Evolutionary conservation across 2,888 invertebrate genomes (phyloP).

Genomic region (Pandemis corylana): DNA sequence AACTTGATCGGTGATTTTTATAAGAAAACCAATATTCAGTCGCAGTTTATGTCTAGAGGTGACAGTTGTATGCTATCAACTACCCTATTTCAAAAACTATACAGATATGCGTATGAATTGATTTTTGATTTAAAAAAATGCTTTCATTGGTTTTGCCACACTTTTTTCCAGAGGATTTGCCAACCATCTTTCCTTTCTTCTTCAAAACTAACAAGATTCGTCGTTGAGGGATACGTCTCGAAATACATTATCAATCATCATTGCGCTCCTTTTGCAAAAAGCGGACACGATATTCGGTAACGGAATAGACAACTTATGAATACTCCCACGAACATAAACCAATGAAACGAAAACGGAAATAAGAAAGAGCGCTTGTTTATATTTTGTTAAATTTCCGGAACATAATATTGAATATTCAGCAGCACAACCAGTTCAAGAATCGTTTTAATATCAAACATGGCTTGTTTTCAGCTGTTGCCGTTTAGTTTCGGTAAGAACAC

Average conservation of each 20-base stretch:
- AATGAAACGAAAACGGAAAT: conserved; percentile 33
- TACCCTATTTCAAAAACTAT: too few relatives aligned
- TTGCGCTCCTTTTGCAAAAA: neutral
- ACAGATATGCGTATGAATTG: too few relatives aligned
- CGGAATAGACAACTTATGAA: neutral
- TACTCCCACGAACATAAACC: conserved; percentile 9
- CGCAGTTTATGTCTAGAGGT: too few relatives aligned
- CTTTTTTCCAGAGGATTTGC: too few relatives aligned
- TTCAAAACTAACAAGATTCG: too few relatives aligned
- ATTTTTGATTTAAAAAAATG: too few relatives aligned
- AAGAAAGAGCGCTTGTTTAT: conserved; percentile 36
- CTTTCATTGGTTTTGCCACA: too few relatives aligned
- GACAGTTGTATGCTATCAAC: too few relatives aligned
- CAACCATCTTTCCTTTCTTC: too few relatives aligned
- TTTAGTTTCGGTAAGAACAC: conserved; percentile 6
- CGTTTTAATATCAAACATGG: conserved; percentile 25
- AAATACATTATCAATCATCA: neutral
- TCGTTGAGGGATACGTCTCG: too few relatives aligned
- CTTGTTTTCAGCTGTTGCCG: conserved; percentile 19
- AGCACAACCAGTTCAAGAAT: conserved; percentile 32
- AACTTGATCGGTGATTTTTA: too few relatives aligned
- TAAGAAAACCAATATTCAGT: too few relatives aligned
- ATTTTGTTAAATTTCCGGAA: conserved; percentile 40
- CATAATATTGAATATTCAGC: conserved; percentile 40
- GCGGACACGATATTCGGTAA: neutral